Conservation (phyloP, 1,140 invertebrate species). For the Drosophila guanche region DNA sequence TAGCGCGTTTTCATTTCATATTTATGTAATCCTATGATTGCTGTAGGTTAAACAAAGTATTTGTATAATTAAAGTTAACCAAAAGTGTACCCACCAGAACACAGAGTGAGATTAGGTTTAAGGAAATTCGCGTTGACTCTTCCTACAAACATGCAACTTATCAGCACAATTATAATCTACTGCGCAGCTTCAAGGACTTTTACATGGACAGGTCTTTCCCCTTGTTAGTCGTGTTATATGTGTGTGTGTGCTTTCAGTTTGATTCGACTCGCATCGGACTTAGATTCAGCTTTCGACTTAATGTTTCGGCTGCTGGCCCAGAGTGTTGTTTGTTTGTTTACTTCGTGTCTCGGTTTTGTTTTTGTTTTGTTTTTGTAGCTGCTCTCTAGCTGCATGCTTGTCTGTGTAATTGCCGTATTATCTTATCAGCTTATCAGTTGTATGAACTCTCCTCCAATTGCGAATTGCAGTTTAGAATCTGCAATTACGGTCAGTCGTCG, state of each 20-base stretch:
- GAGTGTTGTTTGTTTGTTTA: background rate
- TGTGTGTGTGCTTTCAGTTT: conserved; percentile 42
- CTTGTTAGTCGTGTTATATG: conserved; percentile 67
- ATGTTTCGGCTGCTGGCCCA: background rate
- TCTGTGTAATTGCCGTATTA: conserved; percentile 56
- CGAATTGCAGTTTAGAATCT: conserved; percentile 28
- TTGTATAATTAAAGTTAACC: too few species aligned
- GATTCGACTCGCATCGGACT: conserved; percentile 7
- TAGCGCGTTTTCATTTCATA: too few species aligned
- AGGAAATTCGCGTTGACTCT: too few species aligned
- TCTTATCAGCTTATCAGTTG: conserved; percentile 64
- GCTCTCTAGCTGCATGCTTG: conserved; percentile 56
- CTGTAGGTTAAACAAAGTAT: too few species aligned
- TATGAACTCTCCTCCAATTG: conserved; percentile 26
- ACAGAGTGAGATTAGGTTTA: too few species aligned
- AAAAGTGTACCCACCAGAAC: too few species aligned
- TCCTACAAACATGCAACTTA: too few species aligned
- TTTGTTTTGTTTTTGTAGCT: conserved; percentile 19
- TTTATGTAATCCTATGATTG: too few species aligned
- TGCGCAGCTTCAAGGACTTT: background rate
- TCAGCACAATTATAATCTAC: too few species aligned
- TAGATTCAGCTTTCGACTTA: conserved; percentile 5
- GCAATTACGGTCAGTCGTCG: background rate
- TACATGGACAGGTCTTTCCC: conserved; percentile 29
- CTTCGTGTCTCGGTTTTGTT: conserved; percentile 10